Percentiles rank a stretch among this genome's conserved stretches.
phyloP scores from a whole-genome alignment of 2,113 vertebrate species.

The Platichthys flesus region DNA sequence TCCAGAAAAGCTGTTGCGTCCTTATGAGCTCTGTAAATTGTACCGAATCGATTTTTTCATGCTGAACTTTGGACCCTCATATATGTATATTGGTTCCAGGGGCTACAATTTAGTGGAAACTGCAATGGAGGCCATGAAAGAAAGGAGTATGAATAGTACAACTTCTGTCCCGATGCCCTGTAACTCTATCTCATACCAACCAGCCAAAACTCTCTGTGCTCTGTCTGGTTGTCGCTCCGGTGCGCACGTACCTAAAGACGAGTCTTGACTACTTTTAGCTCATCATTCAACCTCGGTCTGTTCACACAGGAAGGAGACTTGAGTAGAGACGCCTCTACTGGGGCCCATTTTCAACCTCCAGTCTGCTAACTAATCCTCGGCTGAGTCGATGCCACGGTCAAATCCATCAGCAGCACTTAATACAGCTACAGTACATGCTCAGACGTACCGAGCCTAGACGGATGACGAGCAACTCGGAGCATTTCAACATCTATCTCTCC shows the following conservation, averaged over 20 bases:
- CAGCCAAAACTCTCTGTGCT: slow-evolving; percentile 3
- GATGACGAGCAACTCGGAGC: slow-evolving; percentile 27
- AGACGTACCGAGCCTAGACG: slow-evolving; percentile 49
- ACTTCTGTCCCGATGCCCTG: slow-evolving; percentile 3
- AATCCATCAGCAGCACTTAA: slow-evolving; percentile 62
- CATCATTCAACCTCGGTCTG: slow-evolving; percentile 49
- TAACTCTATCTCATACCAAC: slow-evolving; percentile 19
- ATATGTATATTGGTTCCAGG: background rate
- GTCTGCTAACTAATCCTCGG: slow-evolving; percentile 49
- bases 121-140: background rate
- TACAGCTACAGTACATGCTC: slow-evolving; percentile 36
- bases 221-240: slow-evolving; percentile 4
- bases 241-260: slow-evolving; percentile 6
- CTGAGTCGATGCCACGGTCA: slow-evolving; percentile 39
- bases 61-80: background rate
- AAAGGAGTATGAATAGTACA: background rate
- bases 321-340: slow-evolving; percentile 25
- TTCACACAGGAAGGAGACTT: slow-evolving; percentile 21
- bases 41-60: background rate
- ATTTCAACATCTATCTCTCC: slow-evolving; percentile 39
- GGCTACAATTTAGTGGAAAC: background rate
- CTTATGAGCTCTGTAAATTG: background rate
- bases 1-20: background rate
- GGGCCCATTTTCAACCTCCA: background rate
- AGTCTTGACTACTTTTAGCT: slow-evolving; percentile 44